phyloP scores from a whole-genome alignment of 2,113 vertebrate species.

The Arizona elegans region DNA sequence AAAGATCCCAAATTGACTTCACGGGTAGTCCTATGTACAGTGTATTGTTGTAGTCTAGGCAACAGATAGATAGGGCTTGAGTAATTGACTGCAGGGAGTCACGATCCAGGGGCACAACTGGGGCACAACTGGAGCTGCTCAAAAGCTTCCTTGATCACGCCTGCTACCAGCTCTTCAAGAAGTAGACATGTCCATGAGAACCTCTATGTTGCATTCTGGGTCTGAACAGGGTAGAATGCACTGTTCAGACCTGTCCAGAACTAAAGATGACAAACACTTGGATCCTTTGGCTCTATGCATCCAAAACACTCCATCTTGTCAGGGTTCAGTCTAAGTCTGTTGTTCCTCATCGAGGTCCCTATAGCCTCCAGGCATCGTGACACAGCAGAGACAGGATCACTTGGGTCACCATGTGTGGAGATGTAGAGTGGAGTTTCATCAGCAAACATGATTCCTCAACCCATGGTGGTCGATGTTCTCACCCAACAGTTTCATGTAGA shows the following conservation, averaged over 20 bases:
- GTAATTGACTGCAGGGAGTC: neutral
- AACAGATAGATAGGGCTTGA: neutral
- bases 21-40: neutral
- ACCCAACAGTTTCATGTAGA: neutral
- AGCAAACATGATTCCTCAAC: neutral
- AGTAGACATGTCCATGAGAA: neutral
- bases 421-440: neutral
- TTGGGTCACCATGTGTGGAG: neutral
- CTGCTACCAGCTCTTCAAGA: neutral
- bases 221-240: neutral
- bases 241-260: neutral
- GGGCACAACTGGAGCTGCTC: neutral
- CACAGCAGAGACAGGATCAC: neutral
- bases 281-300: neutral
- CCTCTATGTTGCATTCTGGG: neutral
- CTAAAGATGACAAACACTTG: neutral
- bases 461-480: neutral
- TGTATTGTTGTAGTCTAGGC: neutral
- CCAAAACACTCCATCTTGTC: neutral
- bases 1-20: neutral
- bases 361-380: neutral
- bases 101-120: neutral
- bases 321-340: neutral
- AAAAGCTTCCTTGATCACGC: neutral
- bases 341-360: neutral